Evolutionary conservation across 2,888 invertebrate species (phyloP).

Genomic region (Macrosiphum euphorbiae): DNA sequence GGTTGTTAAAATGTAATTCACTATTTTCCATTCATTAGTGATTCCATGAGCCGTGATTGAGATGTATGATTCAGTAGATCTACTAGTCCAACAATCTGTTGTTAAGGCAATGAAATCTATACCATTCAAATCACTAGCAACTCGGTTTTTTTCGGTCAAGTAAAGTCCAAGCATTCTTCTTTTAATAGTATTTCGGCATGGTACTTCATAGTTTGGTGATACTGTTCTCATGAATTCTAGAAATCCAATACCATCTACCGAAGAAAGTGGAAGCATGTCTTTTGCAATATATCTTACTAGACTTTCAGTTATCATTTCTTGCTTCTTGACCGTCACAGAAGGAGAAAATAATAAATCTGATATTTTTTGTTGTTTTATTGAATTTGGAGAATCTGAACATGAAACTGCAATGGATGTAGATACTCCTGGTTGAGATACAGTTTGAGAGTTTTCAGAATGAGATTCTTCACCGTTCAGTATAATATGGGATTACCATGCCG

Average conservation of each 20-base stretch:
- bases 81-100: conserved; percentile 14
- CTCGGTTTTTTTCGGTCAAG: not conserved
- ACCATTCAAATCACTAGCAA: not conserved
- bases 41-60: conserved; percentile 15
- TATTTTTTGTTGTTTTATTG: not conserved
- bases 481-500: too few relatives aligned
- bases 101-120: conserved; percentile 1
- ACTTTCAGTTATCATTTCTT: conserved; percentile 3
- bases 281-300: not conserved
- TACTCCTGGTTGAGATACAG: not conserved
- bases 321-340: not conserved
- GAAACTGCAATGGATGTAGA: not conserved
- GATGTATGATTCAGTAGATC: conserved; percentile 12
- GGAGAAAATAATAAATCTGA: conserved; percentile 10
- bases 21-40: conserved; percentile 17
- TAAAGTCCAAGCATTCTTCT: conserved; percentile 10
- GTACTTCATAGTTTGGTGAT: conserved; percentile 14
- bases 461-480: not conserved
- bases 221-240: not conserved
- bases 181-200: not conserved
- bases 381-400: not conserved
- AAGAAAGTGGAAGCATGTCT: conserved; percentile 7
- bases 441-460: not conserved
- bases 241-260: conserved; percentile 7
- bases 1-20: conserved; percentile 4